Percentiles rank a stretch among this genome's conserved stretches.
phyloP scores from a whole-genome alignment of 2,888 invertebrate species.

The Mesorhabditis spiculigera region DNA sequence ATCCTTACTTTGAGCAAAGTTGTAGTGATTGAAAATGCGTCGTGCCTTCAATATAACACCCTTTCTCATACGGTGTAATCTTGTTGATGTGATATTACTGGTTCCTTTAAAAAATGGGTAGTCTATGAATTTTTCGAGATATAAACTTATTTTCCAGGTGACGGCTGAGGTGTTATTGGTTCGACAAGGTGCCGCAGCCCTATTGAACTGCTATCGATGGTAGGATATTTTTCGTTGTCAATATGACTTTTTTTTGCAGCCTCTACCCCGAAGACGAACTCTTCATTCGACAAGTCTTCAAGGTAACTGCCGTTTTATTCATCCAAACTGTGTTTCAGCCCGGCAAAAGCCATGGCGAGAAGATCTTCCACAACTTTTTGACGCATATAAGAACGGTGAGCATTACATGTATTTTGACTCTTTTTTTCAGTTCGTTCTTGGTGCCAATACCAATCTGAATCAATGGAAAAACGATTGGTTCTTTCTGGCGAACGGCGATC shows the following conservation, averaged over 20 bases:
- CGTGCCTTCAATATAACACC: too few relatives aligned
- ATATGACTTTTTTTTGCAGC: not conserved
- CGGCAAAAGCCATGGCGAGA: not conserved
- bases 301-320: not conserved
- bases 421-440: not conserved
- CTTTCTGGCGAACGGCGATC: not conserved
- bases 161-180: not conserved
- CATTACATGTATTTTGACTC: not conserved
- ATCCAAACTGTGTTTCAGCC: not conserved
- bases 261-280: slow-evolving; percentile 1
- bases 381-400: not conserved
- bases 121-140: too few relatives aligned
- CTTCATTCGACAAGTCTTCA: not conserved
- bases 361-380: not conserved
- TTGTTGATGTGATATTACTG: too few relatives aligned
- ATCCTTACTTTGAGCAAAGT: too few relatives aligned
- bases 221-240: not conserved
- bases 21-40: too few relatives aligned
- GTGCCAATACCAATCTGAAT: not conserved
- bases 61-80: too few relatives aligned
- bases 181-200: not conserved
- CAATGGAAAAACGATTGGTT: slow-evolving; percentile 2
- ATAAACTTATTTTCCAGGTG: not conserved
- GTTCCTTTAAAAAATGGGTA: too few relatives aligned
- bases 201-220: slow-evolving; percentile 2